Evolutionary conservation across 2,888 invertebrate species (phyloP).

Genomic region (Himalopsyche tibetana): DNA sequence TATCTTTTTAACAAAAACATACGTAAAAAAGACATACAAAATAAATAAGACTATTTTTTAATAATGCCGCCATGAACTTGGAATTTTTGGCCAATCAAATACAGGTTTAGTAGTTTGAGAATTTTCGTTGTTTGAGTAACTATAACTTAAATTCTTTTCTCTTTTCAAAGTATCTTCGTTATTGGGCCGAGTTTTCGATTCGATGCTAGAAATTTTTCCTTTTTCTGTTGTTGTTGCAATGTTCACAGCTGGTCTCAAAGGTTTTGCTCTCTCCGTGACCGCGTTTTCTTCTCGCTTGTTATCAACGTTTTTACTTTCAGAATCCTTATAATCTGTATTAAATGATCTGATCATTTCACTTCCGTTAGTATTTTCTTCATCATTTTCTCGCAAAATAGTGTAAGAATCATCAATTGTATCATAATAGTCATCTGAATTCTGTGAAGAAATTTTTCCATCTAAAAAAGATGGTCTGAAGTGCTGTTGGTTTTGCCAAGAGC

Average conservation of each 20-base stretch:
- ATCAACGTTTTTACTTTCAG: neutral
- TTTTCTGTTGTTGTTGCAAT: neutral
- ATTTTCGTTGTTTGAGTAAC: neutral
- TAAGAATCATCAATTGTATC: neutral
- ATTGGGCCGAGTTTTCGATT: neutral
- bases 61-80: neutral
- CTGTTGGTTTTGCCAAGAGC: neutral
- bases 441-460: neutral
- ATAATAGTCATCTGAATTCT: neutral
- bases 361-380: neutral
- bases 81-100: neutral
- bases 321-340: neutral
- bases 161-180: neutral
- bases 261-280: neutral
- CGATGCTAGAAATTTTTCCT: neutral
- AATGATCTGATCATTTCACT: neutral
- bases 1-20: no score
- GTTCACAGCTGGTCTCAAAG: neutral
- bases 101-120: neutral
- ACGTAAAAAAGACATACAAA: no score
- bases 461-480: neutral
- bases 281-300: neutral
- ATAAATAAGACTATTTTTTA: no score
- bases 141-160: neutral
- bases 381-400: neutral